Evolutionary conservation across 2,113 vertebrate genomes (phyloP).

Genomic region (Sylvilagus bachmani): DNA sequence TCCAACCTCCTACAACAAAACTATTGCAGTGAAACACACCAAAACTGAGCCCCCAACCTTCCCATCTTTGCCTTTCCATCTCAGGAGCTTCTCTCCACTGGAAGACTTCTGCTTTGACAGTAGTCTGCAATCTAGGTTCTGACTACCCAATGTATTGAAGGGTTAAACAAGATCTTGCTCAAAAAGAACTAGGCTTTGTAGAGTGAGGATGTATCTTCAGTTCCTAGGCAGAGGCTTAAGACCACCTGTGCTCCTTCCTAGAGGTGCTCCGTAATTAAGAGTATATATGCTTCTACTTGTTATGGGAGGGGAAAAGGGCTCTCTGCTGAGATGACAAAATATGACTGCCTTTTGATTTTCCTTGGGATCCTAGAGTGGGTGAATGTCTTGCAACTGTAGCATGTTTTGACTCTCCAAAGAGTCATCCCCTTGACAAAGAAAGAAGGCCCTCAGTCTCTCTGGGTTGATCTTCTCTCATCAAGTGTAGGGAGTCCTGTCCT

Average conservation of each 20-base stretch:
- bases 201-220: neutral
- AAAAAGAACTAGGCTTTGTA: neutral
- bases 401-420: neutral
- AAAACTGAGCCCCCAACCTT: neutral
- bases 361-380: neutral
- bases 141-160: neutral
- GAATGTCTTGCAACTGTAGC: neutral
- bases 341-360: slow-evolving; percentile 34
- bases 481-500: neutral
- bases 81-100: neutral
- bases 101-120: neutral
- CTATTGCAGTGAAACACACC: too few species aligned
- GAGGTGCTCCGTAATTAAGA: neutral
- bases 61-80: neutral
- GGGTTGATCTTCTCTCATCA: neutral
- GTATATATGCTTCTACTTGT: neutral
- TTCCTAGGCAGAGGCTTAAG: rapidly evolving
- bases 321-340: slow-evolving; percentile 4
- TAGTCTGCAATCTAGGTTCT: neutral
- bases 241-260: neutral
- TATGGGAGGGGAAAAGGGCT: neutral
- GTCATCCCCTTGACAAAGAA: neutral
- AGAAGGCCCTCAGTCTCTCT: neutral
- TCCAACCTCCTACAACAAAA: neutral
- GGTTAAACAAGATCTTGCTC: neutral